Evolutionary conservation across 2,797 vertebrate species (phyloP).

Genomic region (Halcyon chelicuti): DNA sequence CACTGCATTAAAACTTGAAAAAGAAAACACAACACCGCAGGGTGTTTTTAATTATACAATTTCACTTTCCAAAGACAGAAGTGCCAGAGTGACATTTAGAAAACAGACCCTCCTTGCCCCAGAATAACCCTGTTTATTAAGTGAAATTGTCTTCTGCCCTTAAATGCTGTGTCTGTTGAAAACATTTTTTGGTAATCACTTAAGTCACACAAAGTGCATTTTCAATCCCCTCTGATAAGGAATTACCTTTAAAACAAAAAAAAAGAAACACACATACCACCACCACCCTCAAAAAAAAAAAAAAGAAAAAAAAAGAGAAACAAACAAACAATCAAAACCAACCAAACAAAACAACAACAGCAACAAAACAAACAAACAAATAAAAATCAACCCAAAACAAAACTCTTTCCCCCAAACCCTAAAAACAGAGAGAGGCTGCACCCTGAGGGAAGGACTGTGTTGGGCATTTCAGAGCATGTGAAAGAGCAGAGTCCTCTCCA

Average conservation of each 20-base stretch:
- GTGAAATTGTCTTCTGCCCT: background rate
- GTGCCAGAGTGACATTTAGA: background rate
- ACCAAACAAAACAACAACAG: too few relatives aligned
- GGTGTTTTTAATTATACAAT: background rate
- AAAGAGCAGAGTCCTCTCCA: background rate
- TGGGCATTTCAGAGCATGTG: background rate
- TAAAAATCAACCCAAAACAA: fast-evolving
- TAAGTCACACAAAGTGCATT: background rate
- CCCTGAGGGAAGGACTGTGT: background rate
- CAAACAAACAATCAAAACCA: background rate
- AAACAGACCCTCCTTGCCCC: background rate
- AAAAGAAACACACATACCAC: too few relatives aligned
- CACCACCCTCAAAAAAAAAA: too few relatives aligned
- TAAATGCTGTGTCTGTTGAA: background rate
- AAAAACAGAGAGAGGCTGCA: background rate
- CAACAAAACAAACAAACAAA: background rate
- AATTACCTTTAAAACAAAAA: background rate
- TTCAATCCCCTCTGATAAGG: background rate
- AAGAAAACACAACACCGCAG: background rate
- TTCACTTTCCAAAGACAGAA: background rate
- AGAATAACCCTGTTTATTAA: background rate
- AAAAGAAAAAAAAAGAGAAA: too few relatives aligned
- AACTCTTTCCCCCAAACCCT: background rate
- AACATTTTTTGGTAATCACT: background rate
- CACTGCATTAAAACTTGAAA: background rate